Percentiles rank a stretch among this genome's conserved stretches.
Conservation (phyloP, 2,888 invertebrate genomes). For the Synanthedon andrenaeformis region DNA sequence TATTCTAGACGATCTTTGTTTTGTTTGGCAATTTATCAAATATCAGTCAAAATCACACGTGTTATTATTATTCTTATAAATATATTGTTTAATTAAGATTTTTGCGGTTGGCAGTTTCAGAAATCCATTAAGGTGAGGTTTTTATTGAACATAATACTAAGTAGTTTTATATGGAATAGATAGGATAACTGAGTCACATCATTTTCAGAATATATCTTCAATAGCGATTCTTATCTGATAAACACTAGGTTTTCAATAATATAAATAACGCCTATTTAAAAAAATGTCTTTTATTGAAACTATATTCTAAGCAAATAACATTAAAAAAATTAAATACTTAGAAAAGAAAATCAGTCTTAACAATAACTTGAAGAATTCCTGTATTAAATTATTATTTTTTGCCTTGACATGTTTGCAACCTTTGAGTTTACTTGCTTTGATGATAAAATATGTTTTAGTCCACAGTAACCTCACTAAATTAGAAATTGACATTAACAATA, state of each 20-base stretch:
- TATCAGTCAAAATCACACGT: slow-evolving; percentile 4
- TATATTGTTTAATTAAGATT: no score
- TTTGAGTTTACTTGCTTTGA: not conserved
- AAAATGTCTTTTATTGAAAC: no score
- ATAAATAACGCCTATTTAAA: slow-evolving; percentile 1
- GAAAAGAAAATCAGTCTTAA: slow-evolving; percentile 31
- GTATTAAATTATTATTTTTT: slow-evolving; percentile 6
- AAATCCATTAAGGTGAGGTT: no score
- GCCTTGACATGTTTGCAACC: slow-evolving; percentile 8
- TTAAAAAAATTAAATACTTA: not conserved
- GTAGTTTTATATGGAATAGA: no score
- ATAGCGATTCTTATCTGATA: no score
- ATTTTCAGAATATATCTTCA: no score
- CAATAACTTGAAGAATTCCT: slow-evolving; percentile 4
- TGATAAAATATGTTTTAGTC: slow-evolving; percentile 1
- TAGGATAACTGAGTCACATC: no score
- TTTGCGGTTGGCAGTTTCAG: no score
- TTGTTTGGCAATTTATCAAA: slow-evolving; percentile 3
- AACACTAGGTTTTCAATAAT: not conserved
- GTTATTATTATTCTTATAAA: slow-evolving; percentile 7
- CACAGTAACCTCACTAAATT: slow-evolving; percentile 4
- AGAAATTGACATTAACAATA: slow-evolving; percentile 10
- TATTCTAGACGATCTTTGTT: slow-evolving; percentile 5
- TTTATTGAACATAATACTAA: no score
- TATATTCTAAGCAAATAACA: not conserved